Percentiles rank a stretch among this genome's conserved stretches.
Evolutionary conservation across 2,888 invertebrate species (phyloP).

Genomic region (Lacanobia wlatinum): DNA sequence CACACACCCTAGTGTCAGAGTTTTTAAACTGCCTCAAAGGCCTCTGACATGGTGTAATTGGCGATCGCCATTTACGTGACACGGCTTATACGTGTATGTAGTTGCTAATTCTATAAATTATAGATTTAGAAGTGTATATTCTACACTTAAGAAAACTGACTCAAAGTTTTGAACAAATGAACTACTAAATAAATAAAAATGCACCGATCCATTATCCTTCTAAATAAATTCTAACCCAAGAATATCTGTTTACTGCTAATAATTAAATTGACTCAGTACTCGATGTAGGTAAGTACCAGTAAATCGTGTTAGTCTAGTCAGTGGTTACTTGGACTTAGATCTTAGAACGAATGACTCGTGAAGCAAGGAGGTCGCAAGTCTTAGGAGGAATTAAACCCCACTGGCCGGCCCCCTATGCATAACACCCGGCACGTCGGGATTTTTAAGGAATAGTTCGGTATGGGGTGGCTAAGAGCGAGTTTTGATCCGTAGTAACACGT

Average conservation of each 20-base stretch:
- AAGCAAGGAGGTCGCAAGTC: constrained; percentile 51
- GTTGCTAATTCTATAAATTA: neutral
- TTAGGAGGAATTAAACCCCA: constrained; percentile 65
- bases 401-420: constrained; percentile 42
- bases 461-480: no score
- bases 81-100: no score
- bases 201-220: neutral
- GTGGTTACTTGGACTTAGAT: constrained; percentile 49
- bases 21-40: no score
- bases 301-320: constrained; percentile 33
- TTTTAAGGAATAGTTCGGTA: constrained; percentile 46
- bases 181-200: neutral
- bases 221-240: constrained; percentile 9
- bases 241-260: constrained; percentile 15
- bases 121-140: neutral
- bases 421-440: constrained; percentile 10
- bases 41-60: no score
- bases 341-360: constrained; percentile 55
- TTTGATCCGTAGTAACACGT: no score
- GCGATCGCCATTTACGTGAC: no score
- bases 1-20: no score
- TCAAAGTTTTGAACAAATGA: no score
- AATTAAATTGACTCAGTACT: constrained; percentile 42
- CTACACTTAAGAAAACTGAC: no score
- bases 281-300: constrained; percentile 19